These are phyloP conservation scores for Rhamphomyia laevipes DNA, from an alignment of 2,888 invertebrate species.

Conservation along the genomic window DNA sequence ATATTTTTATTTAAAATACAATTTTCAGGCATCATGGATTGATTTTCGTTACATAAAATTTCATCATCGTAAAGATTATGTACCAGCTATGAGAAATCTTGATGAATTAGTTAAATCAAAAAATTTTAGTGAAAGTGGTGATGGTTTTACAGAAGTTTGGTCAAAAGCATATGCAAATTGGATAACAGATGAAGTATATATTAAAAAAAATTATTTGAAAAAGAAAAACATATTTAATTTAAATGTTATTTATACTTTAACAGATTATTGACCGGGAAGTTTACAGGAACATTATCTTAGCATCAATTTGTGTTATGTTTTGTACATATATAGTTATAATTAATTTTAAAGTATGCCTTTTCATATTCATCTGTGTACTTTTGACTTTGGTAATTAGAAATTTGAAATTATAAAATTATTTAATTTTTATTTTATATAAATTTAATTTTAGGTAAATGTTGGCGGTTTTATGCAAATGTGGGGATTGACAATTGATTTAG, in stretches of 20 bases:
- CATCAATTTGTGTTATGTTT: slow-evolving; percentile 66
- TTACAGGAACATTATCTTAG: slow-evolving; percentile 60
- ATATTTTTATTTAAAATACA: background rate
- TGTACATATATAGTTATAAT: slow-evolving; percentile 65
- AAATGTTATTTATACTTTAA: no score
- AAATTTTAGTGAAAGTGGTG: slow-evolving; percentile 46
- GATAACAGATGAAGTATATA: slow-evolving; percentile 65
- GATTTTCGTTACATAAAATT: slow-evolving; percentile 50
- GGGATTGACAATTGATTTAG: slow-evolving; percentile 72
- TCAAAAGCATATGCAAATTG: slow-evolving; percentile 60
- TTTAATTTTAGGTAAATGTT: slow-evolving; percentile 43
- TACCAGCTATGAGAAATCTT: slow-evolving; percentile 60
- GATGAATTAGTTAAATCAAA: slow-evolving; percentile 44
- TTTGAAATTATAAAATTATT: background rate
- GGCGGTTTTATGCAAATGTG: slow-evolving; percentile 69
- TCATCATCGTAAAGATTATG: slow-evolving; percentile 50
- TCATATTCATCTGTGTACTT: slow-evolving; percentile 65
- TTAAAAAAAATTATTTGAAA: slow-evolving; percentile 4
- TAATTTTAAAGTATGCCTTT: slow-evolving; percentile 62
- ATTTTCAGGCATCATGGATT: slow-evolving; percentile 11
- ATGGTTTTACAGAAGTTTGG: slow-evolving; percentile 56
- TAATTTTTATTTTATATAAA: background rate
- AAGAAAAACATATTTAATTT: background rate
- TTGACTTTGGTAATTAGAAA: slow-evolving; percentile 46
- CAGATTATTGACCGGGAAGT: slow-evolving; percentile 60